Base-by-base conservation (phyloP, 2,888 invertebrate genomes). In the Acrobasis suavella region DNA sequence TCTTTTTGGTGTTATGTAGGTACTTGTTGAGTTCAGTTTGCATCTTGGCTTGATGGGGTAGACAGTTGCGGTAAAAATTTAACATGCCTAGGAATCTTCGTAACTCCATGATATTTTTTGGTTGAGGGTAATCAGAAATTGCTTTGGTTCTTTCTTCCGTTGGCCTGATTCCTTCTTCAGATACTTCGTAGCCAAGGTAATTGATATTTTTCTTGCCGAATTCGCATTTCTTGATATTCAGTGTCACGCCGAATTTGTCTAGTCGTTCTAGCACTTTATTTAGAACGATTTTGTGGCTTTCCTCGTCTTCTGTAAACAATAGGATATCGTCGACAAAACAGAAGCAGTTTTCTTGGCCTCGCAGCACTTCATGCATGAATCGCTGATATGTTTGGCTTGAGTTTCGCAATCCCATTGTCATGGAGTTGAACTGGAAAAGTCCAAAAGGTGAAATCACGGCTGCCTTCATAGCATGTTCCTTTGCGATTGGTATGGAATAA, bases 361-460 rank as follows among this genome's bases (percentile, higher is more conserved):
- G n/a, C n/a, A 67, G 58, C 1, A 65, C 65, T 46, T 64, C 62
- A 55, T 69, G 54, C 55, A 75, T 70, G 62, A 74, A 73, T 12
- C 76, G 60, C 60, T 80, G 80, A 62, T 66, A 78, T 5, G 77
- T 75, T 60, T 76, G 76, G 0, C 67, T 70, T 0, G 80, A 75
- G 54, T 81, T 81, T 0, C 73, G 64, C 2, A 83, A 64, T 0
- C 78, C 81, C 50, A 76, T 80, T 1, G 75, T 64, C 81, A 82
- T 50, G 10, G 60, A 3, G 0, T 63, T 22, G 51, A 69, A 80
- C 64, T 83, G 81, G 55, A 71, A 81, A 0, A 77, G 63, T 0
- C 81, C 78, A 62, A 78, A 77, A 0, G 78, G 77, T 0, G 81
- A 80, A 5, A 79, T 69, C 78, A 81, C 14, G 67, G 75, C 32